Evolutionary conservation across 2,113 vertebrate species (phyloP), one percentile per base, ranked within the genome.

Genomic region (Coptodon bakossiorum): DNA sequence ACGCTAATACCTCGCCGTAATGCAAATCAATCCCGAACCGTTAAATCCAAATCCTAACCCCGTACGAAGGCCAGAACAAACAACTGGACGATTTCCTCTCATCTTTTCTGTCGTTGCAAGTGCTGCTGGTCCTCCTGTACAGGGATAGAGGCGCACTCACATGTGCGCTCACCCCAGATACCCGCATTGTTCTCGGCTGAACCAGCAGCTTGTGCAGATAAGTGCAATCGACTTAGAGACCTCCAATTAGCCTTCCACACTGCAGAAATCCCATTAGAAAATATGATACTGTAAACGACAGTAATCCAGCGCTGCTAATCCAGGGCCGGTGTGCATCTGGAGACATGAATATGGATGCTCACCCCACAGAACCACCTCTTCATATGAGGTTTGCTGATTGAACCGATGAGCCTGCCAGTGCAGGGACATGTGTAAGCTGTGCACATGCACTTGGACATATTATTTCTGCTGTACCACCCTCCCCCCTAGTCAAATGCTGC

Each of bases 281-380:
- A 93, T 94, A 93, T 94, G 92, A 95, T 91, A 95, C 88, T 94
- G 91, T 91, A 95, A 92, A 89, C 31, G 80, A 81, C 86, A 84
- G 56, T 94, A 94, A 95, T 95, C 93, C 88, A 88, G 61, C 36
- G 79, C 88, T 90, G 78, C 59, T 94, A 94, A 95, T 94, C 93
- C 89, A 31, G 36, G 84, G 52, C 71, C 78, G 71, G 57, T 5
- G 45, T 82, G 80, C 9, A 31, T 80, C 54, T 85, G 66, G 34
- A 36, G n/a, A 29, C 13, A 85, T 57, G 7, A 85, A 81, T 86
- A 48, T 48, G 17, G 80, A 45, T 59, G 29, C 14, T 10, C 7
- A n/a, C 29, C 24, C 27, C 22, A 27, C n/a, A 43, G 9, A 79
- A 54, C 45, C 36, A 78, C 19, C 38, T 56, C 31, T 38, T 85